Conservation (phyloP, 2,797 vertebrate genomes). For the Tokudaia tokunoshimensis region DNA sequence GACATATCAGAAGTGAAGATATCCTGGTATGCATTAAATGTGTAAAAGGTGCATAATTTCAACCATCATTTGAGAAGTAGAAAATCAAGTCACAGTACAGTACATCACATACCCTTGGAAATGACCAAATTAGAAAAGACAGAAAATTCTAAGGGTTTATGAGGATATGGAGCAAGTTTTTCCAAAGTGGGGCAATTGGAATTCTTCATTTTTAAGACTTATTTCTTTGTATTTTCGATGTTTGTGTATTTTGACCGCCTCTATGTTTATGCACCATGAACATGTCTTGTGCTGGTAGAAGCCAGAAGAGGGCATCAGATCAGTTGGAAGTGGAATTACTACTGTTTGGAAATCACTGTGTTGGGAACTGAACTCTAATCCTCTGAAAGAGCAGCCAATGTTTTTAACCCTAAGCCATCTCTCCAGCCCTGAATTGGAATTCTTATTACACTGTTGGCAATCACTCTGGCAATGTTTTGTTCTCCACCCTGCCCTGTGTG, state of each 20-base stretch:
- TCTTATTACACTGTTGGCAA: neutral
- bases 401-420: neutral
- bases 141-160: neutral
- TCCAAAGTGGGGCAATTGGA: neutral
- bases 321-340: neutral
- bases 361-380: neutral
- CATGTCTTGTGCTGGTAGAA: neutral
- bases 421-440: neutral
- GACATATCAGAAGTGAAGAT: neutral
- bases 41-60: slow-evolving; percentile 17
- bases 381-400: neutral
- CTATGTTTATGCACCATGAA: neutral
- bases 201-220: neutral
- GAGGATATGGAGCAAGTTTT: neutral
- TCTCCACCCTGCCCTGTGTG: neutral
- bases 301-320: neutral
- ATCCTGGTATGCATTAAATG: neutral
- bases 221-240: neutral
- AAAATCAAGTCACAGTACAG: slow-evolving; percentile 7
- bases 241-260: neutral
- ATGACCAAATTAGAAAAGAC: slow-evolving; percentile 10
- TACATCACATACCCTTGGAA: neutral
- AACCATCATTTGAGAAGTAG: slow-evolving; percentile 9
- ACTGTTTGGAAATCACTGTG: neutral
- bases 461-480: neutral